Conservation (phyloP, 2,888 invertebrate species). For the Bugulina stolonifera region DNA sequence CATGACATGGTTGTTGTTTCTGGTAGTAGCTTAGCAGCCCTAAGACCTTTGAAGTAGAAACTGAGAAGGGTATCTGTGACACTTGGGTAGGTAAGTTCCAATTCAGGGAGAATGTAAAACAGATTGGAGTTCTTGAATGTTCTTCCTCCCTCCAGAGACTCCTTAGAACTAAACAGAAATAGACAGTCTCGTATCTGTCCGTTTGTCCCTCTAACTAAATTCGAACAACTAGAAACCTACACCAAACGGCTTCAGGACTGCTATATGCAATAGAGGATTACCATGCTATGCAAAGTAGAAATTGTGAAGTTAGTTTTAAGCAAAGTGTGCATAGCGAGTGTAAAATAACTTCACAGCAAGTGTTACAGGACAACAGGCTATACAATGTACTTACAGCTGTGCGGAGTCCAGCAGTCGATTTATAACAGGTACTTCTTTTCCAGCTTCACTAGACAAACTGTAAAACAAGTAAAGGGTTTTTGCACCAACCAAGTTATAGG, state of each 20-base stretch:
- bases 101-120: conserved; percentile 35
- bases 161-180: conserved; percentile 31
- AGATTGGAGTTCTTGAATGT: conserved; percentile 26
- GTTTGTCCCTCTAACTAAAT: too few species aligned
- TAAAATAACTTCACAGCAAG: too few species aligned
- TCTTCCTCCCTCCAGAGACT: not conserved
- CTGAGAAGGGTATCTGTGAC: conserved; percentile 37
- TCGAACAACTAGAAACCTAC: too few species aligned
- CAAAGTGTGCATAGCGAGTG: too few species aligned
- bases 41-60: conserved; percentile 41
- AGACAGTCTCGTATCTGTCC: conserved; percentile 43
- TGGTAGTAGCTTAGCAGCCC: not conserved
- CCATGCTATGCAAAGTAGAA: too few species aligned
- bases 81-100: conserved; percentile 44
- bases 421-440: not conserved
- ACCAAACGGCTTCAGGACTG: too few species aligned
- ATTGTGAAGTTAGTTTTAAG: too few species aligned
- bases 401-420: not conserved
- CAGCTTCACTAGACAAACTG: not conserved
- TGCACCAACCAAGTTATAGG: conserved; percentile 28
- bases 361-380: too few species aligned
- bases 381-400: not conserved
- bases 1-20: not conserved
- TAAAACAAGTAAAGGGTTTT: not conserved
- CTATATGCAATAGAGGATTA: too few species aligned